These are phyloP conservation scores for Origma solitaria DNA, from an alignment of 2,113 vertebrate genomes.

Conservation along the genomic window DNA sequence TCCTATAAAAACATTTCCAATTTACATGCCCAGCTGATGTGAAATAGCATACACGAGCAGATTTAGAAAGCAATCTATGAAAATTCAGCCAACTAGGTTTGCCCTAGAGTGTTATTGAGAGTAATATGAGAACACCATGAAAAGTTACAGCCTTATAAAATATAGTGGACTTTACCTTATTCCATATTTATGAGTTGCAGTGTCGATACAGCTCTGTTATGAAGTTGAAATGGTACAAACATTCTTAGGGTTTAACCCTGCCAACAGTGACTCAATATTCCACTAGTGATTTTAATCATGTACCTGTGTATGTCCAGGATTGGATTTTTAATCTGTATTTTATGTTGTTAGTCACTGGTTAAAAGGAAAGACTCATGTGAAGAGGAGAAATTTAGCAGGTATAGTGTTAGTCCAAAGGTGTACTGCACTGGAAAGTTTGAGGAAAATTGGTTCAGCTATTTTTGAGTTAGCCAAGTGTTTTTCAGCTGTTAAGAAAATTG, in stretches of 20 bases:
- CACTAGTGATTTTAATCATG: background rate
- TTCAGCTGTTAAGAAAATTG: constrained; percentile 69
- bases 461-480: constrained; percentile 64
- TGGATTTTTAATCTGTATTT: constrained; percentile 20
- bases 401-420: constrained; percentile 29
- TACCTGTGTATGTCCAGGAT: background rate
- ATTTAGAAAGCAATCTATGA: constrained; percentile 6
- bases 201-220: background rate
- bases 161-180: constrained; percentile 10
- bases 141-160: constrained; percentile 50
- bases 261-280: background rate
- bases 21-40: constrained; percentile 22
- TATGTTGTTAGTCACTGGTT: background rate
- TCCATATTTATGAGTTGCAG: constrained; percentile 36
- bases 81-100: constrained; percentile 18
- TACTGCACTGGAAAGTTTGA: constrained; percentile 32
- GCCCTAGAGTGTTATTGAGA: background rate
- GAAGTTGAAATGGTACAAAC: background rate
- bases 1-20: constrained; percentile 26
- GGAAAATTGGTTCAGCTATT: constrained; percentile 62
- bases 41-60: background rate
- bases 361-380: background rate
- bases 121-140: constrained; percentile 7
- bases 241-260: background rate
- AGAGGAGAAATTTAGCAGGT: background rate